phyloP scores from a whole-genome alignment of 2,797 vertebrate genomes.

The Zenarchopterus dispar region DNA sequence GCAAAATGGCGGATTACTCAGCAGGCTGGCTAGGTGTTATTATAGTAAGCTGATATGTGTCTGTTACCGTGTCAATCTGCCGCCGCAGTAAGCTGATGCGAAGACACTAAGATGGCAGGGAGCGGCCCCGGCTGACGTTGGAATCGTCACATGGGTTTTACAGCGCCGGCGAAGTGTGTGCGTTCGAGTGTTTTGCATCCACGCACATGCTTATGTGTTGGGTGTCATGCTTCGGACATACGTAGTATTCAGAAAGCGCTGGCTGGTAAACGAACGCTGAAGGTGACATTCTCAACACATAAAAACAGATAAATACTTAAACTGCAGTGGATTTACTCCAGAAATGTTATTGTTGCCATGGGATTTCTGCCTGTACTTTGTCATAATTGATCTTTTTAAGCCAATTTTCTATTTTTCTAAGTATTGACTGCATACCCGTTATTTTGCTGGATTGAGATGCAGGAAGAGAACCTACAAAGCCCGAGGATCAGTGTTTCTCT shows the following conservation, averaged over 20 bases:
- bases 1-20: slow-evolving; percentile 59
- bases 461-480: slow-evolving; percentile 29
- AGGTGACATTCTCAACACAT: slow-evolving; percentile 26
- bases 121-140: slow-evolving; percentile 41
- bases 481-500: slow-evolving; percentile 45
- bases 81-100: slow-evolving; percentile 55
- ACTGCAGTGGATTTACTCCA: not conserved
- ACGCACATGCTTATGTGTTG: slow-evolving; percentile 1
- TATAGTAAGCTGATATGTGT: slow-evolving; percentile 71
- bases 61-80: slow-evolving; percentile 61
- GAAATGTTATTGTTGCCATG: slow-evolving; percentile 29
- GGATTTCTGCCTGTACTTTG: slow-evolving; percentile 17
- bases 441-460: slow-evolving; percentile 45
- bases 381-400: slow-evolving; percentile 37
- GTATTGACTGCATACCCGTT: slow-evolving; percentile 26
- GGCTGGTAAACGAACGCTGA: not conserved
- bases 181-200: slow-evolving; percentile 5
- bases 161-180: slow-evolving; percentile 17
- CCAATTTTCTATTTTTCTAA: slow-evolving; percentile 44
- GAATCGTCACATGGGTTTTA: slow-evolving; percentile 47
- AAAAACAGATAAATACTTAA: slow-evolving; percentile 18
- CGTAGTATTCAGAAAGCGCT: slow-evolving; percentile 4
- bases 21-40: slow-evolving; percentile 58
- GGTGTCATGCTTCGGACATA: slow-evolving; percentile 27
- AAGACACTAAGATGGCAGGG: slow-evolving; percentile 77